Evolutionary conservation across 2,888 invertebrate species (phyloP).

Genomic region (Cinara cedri): DNA sequence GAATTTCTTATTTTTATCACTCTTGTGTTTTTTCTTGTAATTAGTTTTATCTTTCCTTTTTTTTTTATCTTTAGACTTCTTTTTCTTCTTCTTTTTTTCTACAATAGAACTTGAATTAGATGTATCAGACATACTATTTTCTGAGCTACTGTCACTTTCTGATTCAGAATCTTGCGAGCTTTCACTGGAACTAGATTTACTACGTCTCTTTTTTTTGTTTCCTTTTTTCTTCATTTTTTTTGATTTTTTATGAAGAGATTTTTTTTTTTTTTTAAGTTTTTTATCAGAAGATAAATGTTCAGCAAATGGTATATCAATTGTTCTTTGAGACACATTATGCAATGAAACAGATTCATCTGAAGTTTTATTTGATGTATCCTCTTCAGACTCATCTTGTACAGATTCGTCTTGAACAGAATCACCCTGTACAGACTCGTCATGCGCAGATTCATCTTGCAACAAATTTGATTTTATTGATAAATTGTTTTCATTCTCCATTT

Average conservation of each 20-base stretch:
- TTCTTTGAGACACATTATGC: too few species aligned
- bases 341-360: not conserved
- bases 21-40: slow-evolving; percentile 25
- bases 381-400: not conserved
- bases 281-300: not conserved
- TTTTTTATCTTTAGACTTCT: slow-evolving; percentile 32
- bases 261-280: slow-evolving; percentile 21
- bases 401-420: slow-evolving; percentile 30
- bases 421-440: slow-evolving; percentile 27
- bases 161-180: slow-evolving; percentile 35
- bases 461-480: not conserved
- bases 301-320: slow-evolving; percentile 1
- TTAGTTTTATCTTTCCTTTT: slow-evolving; percentile 25
- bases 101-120: slow-evolving; percentile 25
- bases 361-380: slow-evolving; percentile 1
- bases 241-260: slow-evolving; percentile 32
- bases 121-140: slow-evolving; percentile 27
- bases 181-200: slow-evolving; percentile 48
- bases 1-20: not conserved
- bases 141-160: slow-evolving; percentile 47
- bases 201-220: slow-evolving; percentile 30
- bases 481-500: slow-evolving; percentile 10
- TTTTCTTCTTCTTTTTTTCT: slow-evolving; percentile 31
- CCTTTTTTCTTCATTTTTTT: slow-evolving; percentile 39
- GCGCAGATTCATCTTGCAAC: slow-evolving; percentile 22